A percentile compares a stretch with the other conserved stretches of the same genome.
phyloP scores from a whole-genome alignment of 2,888 invertebrate genomes.

The Empis livida region DNA sequence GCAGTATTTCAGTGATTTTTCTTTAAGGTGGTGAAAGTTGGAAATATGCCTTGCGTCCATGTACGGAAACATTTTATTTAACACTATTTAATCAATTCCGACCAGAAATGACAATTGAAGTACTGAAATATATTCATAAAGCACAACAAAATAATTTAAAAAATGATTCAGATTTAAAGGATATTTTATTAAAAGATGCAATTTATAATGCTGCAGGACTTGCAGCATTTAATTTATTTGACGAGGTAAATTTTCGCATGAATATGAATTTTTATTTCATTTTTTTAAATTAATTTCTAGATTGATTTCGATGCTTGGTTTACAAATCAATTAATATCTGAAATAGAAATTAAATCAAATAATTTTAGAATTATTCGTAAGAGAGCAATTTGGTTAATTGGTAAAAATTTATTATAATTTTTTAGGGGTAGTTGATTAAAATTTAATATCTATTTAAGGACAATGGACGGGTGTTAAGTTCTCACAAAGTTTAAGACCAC shows the following conservation, averaged over 20 bases:
- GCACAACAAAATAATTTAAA: slow-evolving; percentile 54
- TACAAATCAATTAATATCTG: slow-evolving; percentile 62
- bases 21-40: slow-evolving; percentile 89
- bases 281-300: slow-evolving; percentile 32
- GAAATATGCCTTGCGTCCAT: slow-evolving; percentile 85
- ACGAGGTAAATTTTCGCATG: slow-evolving; percentile 45
- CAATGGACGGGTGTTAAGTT: slow-evolving; percentile 74
- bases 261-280: slow-evolving; percentile 7
- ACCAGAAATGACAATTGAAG: slow-evolving; percentile 54
- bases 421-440: neutral
- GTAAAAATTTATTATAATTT: slow-evolving; percentile 20
- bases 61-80: slow-evolving; percentile 75
- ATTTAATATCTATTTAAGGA: slow-evolving; percentile 11
- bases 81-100: slow-evolving; percentile 72
- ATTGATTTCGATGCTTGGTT: slow-evolving; percentile 92
- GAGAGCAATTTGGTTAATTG: slow-evolving; percentile 73
- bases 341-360: slow-evolving; percentile 67
- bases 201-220: slow-evolving; percentile 86
- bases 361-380: slow-evolving; percentile 75
- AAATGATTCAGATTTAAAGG: slow-evolving; percentile 56
- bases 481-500: slow-evolving; percentile 61
- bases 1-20: too few relatives aligned
- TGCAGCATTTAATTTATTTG: slow-evolving; percentile 79
- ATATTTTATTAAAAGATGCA: slow-evolving; percentile 80
- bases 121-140: slow-evolving; percentile 59